A percentile compares a stretch with the other conserved stretches of the same genome.
These are phyloP conservation scores for Chelmon rostratus DNA, from an alignment of 2,797 vertebrate genomes.

Conservation along the genomic window DNA sequence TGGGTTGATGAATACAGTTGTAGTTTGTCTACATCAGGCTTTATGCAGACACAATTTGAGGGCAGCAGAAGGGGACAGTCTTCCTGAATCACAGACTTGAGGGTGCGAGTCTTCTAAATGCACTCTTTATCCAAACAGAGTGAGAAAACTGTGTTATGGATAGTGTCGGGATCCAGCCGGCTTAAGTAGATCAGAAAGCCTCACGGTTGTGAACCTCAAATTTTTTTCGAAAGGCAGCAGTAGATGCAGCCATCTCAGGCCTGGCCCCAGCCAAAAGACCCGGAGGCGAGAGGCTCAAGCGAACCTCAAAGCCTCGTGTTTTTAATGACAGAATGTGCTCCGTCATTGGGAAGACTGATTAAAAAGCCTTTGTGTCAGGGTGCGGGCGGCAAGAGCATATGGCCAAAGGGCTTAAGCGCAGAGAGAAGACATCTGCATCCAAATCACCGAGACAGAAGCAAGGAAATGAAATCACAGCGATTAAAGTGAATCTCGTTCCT, in stretches of 20 bases:
- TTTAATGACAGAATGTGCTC: conserved; percentile 72
- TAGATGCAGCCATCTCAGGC: conserved; percentile 27
- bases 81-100: conserved; percentile 22
- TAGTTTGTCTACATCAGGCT: not conserved
- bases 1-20: not conserved
- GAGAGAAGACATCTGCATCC: conserved; percentile 67
- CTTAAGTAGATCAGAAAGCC: conserved; percentile 37
- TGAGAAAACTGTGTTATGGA: conserved; percentile 8
- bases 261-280: conserved; percentile 25
- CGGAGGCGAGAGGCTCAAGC: conserved; percentile 23
- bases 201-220: conserved; percentile 27
- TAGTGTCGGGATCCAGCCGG: conserved; percentile 6
- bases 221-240: conserved; percentile 6
- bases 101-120: conserved; percentile 17
- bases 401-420: conserved; percentile 65
- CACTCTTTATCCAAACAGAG: not conserved
- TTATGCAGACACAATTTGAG: not conserved
- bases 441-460: conserved; percentile 56
- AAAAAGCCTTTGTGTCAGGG: conserved; percentile 62
- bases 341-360: conserved; percentile 75
- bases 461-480: conserved; percentile 63
- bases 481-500: conserved; percentile 64
- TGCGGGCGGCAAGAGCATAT: conserved; percentile 65
- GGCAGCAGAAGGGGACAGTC: not conserved
- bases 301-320: conserved; percentile 46